Percentiles rank a stretch among this genome's conserved stretches.
Evolutionary conservation across 2,113 vertebrate species (phyloP).

Genomic region (Manacus vitellinus): DNA sequence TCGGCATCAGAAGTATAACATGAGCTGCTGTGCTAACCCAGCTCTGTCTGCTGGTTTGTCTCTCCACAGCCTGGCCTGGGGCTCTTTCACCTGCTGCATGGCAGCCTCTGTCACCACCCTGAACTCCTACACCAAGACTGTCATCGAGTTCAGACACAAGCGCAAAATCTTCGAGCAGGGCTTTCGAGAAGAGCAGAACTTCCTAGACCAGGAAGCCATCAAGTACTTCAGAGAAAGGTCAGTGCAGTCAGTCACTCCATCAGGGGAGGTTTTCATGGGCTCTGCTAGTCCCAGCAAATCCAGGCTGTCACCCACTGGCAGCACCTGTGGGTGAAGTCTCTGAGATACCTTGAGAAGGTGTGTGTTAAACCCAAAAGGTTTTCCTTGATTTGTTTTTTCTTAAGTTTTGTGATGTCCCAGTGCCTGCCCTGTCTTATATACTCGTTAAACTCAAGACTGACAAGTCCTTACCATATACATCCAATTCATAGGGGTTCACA

Average conservation of each 20-base stretch:
- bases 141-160: constrained; percentile 97
- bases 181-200: constrained; percentile 90
- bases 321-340: constrained; percentile 73
- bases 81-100: constrained; percentile 98
- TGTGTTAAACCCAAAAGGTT: constrained; percentile 59
- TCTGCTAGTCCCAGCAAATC: constrained; percentile 62
- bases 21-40: constrained; percentile 46
- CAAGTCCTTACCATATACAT: not conserved
- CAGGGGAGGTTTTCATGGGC: constrained; percentile 72
- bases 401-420: not conserved
- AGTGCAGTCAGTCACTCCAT: constrained; percentile 76
- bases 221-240: constrained; percentile 92
- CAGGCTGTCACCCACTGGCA: constrained; percentile 53
- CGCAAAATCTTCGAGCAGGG: constrained; percentile 94
- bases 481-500: not conserved
- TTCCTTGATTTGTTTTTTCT: not conserved
- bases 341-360: constrained; percentile 77
- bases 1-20: not conserved
- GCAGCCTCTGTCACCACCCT: constrained; percentile 96
- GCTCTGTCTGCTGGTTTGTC: constrained; percentile 46
- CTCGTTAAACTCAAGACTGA: not conserved
- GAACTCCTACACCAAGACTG: constrained; percentile 99
- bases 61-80: constrained; percentile 91
- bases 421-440: not conserved
- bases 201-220: constrained; percentile 90